Evolutionary conservation across 2,797 vertebrate species (phyloP), one percentile per base, ranked within the genome.

Genomic region (Pseudotriccus pelzelni): DNA sequence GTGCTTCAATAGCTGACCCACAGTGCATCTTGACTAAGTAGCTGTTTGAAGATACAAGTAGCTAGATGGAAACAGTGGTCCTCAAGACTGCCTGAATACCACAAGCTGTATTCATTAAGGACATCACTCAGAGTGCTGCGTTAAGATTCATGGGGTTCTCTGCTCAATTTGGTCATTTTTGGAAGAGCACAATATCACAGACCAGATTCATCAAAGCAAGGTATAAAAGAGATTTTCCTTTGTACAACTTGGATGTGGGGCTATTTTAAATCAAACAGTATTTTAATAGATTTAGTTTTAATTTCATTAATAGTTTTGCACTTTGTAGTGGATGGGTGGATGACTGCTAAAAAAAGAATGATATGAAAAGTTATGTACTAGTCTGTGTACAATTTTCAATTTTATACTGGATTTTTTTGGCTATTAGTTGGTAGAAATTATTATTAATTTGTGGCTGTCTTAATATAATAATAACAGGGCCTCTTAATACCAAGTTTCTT

Each of bases 81-180:
- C 70, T 88, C 79, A 93, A 88, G 94, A 91, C 92, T 69, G 59
- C 78, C 79, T 93, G 94, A 96, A 93, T 95, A 88, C 72, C 66
- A 72, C 92, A 90, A 67, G 36, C 94, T 96, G 85, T 95, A 80
- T 93, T 96, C 94, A 93, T 96, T 95, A 97, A 89, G 69, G 84
- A 90, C 83, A 91, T 93, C 59, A 67, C 36, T 94, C 82, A 72
- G 52, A 82, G 50, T 24, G 50, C 50, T 80, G 19, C 88, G 87
- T 86, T 90, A 85, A 67, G 44, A 93, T 95, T 94, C 85, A 60
- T 23, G 41, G 85, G 50, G 63, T 60, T 84, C 52, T 94, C 73
- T 79, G 79, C 85, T 94, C 94, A 90, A 90, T 96, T 96, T 96
- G 50, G 91, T 90, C 59, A 41, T 94, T 87, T 73, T 94, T 82